phyloP scores from a whole-genome alignment of 2,113 vertebrate species.

The Pelecanoides urinatrix region DNA sequence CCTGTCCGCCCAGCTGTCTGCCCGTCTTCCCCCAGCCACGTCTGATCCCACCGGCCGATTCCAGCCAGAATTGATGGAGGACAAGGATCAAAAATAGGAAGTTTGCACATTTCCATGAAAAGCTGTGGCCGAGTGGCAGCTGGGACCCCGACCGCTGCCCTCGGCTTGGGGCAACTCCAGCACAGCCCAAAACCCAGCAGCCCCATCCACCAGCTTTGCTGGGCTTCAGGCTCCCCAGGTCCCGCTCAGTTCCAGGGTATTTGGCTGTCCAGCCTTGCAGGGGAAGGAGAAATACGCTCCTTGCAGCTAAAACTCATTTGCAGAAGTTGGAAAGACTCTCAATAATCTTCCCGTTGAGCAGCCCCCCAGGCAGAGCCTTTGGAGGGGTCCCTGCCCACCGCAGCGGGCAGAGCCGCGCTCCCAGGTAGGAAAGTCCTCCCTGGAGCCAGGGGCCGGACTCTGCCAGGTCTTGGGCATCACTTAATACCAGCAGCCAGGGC shows the following conservation, averaged over 20 bases:
- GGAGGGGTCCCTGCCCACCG: not conserved
- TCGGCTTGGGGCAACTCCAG: not conserved
- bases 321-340: not conserved
- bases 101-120: not conserved
- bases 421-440: not conserved
- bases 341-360: not conserved
- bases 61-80: not conserved
- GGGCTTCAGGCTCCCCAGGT: not conserved
- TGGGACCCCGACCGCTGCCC: not conserved
- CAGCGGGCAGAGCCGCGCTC: rapidly evolving
- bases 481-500: not conserved
- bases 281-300: not conserved
- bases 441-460: not conserved
- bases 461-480: not conserved
- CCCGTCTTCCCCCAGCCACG: not conserved
- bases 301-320: not conserved
- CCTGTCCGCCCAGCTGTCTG: not conserved
- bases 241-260: not conserved
- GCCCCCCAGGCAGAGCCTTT: not conserved
- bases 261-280: rapidly evolving
- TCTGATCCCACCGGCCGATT: not conserved
- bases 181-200: not conserved
- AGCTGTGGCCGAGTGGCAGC: rapidly evolving
- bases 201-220: not conserved
- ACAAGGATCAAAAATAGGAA: not conserved